Evolutionary conservation across 2,113 vertebrate species (phyloP), one percentile per base, ranked within the genome.

Genomic region (Scophthalmus maximus): DNA sequence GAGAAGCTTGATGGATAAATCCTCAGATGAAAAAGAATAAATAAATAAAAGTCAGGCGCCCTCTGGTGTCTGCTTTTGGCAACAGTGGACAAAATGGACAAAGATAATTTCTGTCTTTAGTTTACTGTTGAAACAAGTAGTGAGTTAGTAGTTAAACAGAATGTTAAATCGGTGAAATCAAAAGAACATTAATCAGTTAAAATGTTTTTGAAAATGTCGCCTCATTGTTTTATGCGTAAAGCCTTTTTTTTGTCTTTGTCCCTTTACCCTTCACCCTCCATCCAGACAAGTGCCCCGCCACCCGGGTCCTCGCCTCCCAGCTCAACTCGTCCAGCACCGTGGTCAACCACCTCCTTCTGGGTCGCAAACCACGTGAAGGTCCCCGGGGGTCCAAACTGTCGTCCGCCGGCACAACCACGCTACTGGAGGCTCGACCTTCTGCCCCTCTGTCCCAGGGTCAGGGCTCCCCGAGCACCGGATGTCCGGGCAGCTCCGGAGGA

Each of bases 291-390:
- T 97, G 97, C 51, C 96, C 96, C 1, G 94, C 95, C 82, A 98
- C 96, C 66, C 96, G 91, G 62, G 90, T 99, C 68, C 92, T 98
- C 55, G 93, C 97, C 1, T 97, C 97, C 81, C 97, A 98, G 87
- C 94, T 98, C 73, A 96, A 96, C 79, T 92, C 95, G 14, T 95
- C 95, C 64, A 94, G 95, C 59, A 91, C 97, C 0, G 96, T 97
- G 47, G 96, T 99, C 84, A 99, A 99, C 86, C 98, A 99, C 89
- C 96, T 99, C 68, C 95, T 99, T 15, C 89, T 99, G 88, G 96
- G 96, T n/a, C 95, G 95, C 79, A 97, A 94, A 87, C 94, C 95
- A 69, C 93, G 92, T 56, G 44, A 88, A 38, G 88, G 83, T 8
- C 93, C 94, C 77, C 87, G 38, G 3, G 49, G 63, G 68, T 60